These are phyloP conservation scores for Falco naumanni DNA, from an alignment of 2,797 vertebrate genomes.

Conservation along the genomic window DNA sequence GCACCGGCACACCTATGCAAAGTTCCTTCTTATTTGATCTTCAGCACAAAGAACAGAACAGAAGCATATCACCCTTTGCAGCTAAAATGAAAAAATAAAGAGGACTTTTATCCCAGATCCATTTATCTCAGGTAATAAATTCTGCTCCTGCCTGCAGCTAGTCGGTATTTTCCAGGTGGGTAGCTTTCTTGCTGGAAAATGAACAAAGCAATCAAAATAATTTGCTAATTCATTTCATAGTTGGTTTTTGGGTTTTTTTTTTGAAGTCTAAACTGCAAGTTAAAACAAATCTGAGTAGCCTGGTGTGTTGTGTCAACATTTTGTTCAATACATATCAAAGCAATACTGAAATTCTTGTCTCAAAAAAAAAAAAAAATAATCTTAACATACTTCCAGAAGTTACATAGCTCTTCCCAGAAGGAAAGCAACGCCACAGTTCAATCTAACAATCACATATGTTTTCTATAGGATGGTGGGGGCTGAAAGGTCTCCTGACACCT, in stretches of 20 bases:
- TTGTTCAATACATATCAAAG: slow-evolving; percentile 6
- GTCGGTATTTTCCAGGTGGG: slow-evolving; percentile 33
- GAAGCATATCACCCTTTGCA: slow-evolving; percentile 5
- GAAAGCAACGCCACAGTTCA: accelerated
- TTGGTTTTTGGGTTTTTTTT: neutral
- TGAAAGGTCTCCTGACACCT: neutral
- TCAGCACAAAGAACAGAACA: slow-evolving; percentile 13
- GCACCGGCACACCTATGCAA: neutral
- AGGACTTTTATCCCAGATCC: slow-evolving; percentile 45
- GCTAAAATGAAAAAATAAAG: slow-evolving; percentile 40
- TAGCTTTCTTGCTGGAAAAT: neutral
- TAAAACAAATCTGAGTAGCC: neutral
- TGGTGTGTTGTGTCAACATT: neutral
- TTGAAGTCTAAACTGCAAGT: neutral
- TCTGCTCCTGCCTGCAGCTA: slow-evolving; percentile 39
- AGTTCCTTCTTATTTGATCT: slow-evolving; percentile 38
- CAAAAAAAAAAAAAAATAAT: neutral
- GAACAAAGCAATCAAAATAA: slow-evolving; percentile 57
- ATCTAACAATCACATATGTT: accelerated
- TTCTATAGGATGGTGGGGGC: neutral
- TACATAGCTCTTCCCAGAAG: neutral
- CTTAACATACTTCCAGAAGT: neutral
- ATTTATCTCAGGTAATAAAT: slow-evolving; percentile 53
- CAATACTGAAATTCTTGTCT: neutral
- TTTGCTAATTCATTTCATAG: slow-evolving; percentile 43